Conservation (phyloP, 2,797 vertebrate genomes). For the Falco novaeseelandiae region DNA sequence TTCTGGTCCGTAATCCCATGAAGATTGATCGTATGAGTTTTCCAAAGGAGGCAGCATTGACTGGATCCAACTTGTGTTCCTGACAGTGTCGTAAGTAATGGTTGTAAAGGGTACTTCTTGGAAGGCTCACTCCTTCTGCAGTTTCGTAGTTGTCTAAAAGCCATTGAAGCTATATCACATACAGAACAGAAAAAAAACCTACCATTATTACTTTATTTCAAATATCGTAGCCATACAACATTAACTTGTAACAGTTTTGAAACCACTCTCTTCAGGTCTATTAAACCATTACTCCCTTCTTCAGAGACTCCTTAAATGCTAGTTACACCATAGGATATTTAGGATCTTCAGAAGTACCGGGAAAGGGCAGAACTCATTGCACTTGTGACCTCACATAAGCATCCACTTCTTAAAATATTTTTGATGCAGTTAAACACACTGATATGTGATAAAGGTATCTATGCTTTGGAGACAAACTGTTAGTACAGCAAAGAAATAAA, state of each 20-base stretch:
- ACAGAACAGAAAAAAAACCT: conserved; percentile 35
- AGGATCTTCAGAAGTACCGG: conserved; percentile 10
- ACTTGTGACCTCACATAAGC: conserved; percentile 10
- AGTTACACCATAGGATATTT: background rate
- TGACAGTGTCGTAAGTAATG: conserved; percentile 86
- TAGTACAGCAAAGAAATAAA: conserved; percentile 37
- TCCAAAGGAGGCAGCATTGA: conserved; percentile 86
- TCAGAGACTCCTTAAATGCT: background rate
- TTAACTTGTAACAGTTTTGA: background rate
- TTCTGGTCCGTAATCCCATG: conserved; percentile 84
- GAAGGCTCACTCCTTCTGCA: conserved; percentile 85
- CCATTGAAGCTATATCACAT: conserved; percentile 81
- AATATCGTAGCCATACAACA: background rate
- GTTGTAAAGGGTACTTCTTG: conserved; percentile 85
- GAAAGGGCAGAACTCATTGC: conserved; percentile 11
- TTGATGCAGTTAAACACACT: background rate
- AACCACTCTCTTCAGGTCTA: background rate
- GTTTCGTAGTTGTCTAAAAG: conserved; percentile 87
- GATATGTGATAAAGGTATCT: background rate
- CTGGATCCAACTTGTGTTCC: conserved; percentile 85
- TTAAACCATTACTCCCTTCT: background rate
- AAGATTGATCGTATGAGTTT: conserved; percentile 86
- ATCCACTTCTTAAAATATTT: conserved; percentile 24
- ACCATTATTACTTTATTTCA: conserved; percentile 1
- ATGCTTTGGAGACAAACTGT: conserved; percentile 16